Base-by-base conservation (phyloP, 2,113 vertebrate species). In the Ciconia boyciana region DNA sequence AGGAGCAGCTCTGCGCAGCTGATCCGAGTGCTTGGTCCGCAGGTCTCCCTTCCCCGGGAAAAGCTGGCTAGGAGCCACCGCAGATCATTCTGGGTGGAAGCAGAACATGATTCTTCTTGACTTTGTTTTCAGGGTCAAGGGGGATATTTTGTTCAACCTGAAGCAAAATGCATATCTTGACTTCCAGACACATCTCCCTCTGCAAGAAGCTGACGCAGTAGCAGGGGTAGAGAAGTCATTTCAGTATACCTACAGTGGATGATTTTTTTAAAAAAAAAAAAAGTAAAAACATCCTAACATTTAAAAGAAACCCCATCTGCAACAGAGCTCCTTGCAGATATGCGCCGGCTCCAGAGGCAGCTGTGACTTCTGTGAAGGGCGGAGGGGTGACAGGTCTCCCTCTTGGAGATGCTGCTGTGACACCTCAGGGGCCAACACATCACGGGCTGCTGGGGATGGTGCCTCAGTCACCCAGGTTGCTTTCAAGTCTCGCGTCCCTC, bases 281-380 rank as follows among this genome's bases (percentile, higher is more conserved):
- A 36, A 36, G 36, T 36, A 36, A 36, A 36, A 36, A 36, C 36
- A 46, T 4, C 4, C 12, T 36, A 66, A 54, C 4, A 64, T 62
- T 32, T 39, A n/a, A 51, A 43, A 62, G 18, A 72, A 57, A 3
- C 4, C 11, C 0, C 0, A 2, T 48, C 34, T 52, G 28, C 49
- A 49, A 14, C 71, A 74, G 36, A 62, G 21, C 13, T 2, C 28
- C 29, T 51, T 46, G 49, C 1, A 10, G 80, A 55, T 22, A 22
- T 34, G 11, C 1, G 0, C 22, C 0, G 0, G 2, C 25, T 68
- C 57, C 24, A 3, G 32, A 41, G 43, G 32, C 0, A 1, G 8
- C 31, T 54, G 54, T 5, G 13, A 31, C 25, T 28, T 17, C 4
- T 3, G 3, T 31, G 41, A 29, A 31, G 10, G 3, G 11, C 6